Conservation (phyloP, 2,888 invertebrate genomes). For the Noctuana brunneofusca region DNA sequence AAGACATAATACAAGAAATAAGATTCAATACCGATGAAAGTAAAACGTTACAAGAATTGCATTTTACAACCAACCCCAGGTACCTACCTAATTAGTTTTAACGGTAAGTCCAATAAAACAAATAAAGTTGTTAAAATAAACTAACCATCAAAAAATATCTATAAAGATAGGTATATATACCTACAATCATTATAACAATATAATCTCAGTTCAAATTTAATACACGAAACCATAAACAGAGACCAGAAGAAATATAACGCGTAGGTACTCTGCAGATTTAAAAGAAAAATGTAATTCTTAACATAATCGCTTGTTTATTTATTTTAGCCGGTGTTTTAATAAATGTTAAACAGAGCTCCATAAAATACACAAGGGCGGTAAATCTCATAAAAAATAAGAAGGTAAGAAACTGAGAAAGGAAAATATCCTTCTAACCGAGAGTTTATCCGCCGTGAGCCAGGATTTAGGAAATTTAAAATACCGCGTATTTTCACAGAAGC, state of each 20-base stretch:
- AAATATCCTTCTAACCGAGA: conserved; percentile 15
- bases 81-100: too few relatives aligned
- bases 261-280: background rate
- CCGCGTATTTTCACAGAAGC: background rate
- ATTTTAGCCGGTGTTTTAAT: conserved; percentile 16
- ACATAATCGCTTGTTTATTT: conserved; percentile 16
- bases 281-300: conserved; percentile 4
- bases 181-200: too few relatives aligned
- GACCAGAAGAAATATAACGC: background rate
- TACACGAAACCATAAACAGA: background rate
- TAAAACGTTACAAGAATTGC: too few relatives aligned
- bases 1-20: too few relatives aligned
- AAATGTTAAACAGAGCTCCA: conserved; percentile 26
- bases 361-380: conserved; percentile 18
- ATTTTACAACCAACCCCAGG: too few relatives aligned
- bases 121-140: too few relatives aligned
- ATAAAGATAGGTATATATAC: too few relatives aligned
- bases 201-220: background rate
- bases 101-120: too few relatives aligned
- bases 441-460: conserved; percentile 12
- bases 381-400: conserved; percentile 26
- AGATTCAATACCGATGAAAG: too few relatives aligned
- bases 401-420: conserved; percentile 12
- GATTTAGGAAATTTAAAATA: conserved; percentile 7
- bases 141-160: too few relatives aligned